These are phyloP conservation scores for Rousettus leschenaultii DNA, from an alignment of 2,113 vertebrate genomes.

Conservation along the genomic window DNA sequence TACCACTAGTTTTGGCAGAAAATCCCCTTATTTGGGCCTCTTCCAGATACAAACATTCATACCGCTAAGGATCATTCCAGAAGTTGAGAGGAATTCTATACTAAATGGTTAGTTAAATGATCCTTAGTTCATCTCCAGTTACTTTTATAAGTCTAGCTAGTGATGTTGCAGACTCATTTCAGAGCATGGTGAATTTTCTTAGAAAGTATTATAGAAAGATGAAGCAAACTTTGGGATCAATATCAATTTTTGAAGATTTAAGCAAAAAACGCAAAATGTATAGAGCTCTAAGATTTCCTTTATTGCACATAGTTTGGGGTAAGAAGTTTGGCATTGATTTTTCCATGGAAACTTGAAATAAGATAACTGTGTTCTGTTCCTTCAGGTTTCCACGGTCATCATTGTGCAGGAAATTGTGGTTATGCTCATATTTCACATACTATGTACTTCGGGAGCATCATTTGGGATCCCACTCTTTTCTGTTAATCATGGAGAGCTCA, in stretches of 20 bases:
- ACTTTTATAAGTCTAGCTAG: not conserved
- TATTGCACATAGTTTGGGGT: not conserved
- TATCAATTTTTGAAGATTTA: not conserved
- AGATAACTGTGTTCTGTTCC: not conserved
- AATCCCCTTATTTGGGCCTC: not conserved
- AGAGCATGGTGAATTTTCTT: not conserved
- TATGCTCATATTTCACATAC: not conserved
- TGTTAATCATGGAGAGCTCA: not conserved
- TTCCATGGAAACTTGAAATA: not conserved
- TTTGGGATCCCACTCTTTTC: not conserved
- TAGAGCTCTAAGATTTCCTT: not conserved
- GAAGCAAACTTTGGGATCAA: not conserved
- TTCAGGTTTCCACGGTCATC: not conserved
- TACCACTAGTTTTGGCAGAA: not conserved
- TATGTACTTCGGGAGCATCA: not conserved
- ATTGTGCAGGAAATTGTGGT: not conserved
- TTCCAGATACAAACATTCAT: not conserved
- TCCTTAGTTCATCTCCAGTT: not conserved
- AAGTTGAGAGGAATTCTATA: not conserved
- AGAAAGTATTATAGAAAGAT: not conserved
- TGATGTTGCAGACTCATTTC: not conserved
- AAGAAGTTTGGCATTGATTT: not conserved
- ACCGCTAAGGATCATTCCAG: not conserved
- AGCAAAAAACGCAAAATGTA: not conserved
- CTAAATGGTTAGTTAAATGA: not conserved